Evolutionary conservation across 2,888 invertebrate species (phyloP), one percentile per base, ranked within the genome.

Genomic region (Lissonota sp.): DNA sequence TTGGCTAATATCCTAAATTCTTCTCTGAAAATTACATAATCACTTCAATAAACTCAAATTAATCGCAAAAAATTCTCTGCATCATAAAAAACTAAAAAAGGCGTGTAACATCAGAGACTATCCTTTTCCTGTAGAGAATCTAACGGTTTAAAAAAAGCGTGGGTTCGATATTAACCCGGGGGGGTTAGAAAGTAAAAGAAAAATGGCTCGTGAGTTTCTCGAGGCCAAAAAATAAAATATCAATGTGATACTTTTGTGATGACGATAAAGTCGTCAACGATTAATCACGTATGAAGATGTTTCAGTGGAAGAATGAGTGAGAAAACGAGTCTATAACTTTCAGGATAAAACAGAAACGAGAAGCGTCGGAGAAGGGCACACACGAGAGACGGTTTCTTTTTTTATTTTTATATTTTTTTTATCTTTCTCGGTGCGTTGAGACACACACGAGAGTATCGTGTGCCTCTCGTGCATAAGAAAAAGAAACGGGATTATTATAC

Each of bases 401-500:
- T 72, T 63, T 51, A 37, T 55, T 63, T 37, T 51, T n/a, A n/a
- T n/a, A n/a, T n/a, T 16, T 51, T 37, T 16, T 16, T n/a, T 40
- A 14, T 16, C n/a, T 42, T 42, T 63, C 55, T 72, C 63, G 62
- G 53, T 37, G 26, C 53, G 62, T 72, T 53, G 40, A 58, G 58
- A 39, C 70, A 26, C 26, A 26, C 26, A 26, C 53, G 63, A 44
- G 72, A 73, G 63, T 72, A 66, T 74, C 66, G 74, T 60, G 42
- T 74, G 63, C 12, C 74, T 55, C 74, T 58, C 67, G 74, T 75
- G 74, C 67, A 75, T 75, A 75, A 75, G 74, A 75, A 75, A 72
- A 75, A 66, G 66, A 60, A 75, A 75, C 74, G 74, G 74, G 74
- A 75, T 67, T 75, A 75, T 75, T 75, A 75, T 75, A 75, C 74